A percentile compares a stretch with the other conserved stretches of the same genome.
Evolutionary conservation across 2,888 invertebrate species (phyloP).

Genomic region (Mongoloraphidia duomilia): DNA sequence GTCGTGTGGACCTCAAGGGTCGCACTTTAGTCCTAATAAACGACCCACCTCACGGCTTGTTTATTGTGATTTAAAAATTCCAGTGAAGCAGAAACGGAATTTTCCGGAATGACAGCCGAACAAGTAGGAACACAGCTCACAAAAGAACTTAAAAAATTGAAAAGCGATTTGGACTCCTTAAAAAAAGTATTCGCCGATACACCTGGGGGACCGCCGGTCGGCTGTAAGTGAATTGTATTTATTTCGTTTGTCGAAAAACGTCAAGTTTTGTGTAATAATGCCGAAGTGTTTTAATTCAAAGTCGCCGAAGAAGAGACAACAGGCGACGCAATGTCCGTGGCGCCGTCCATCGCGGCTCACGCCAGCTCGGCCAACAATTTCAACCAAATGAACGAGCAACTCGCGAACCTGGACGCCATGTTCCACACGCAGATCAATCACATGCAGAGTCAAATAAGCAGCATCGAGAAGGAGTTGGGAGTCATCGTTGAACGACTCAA

Average conservation of each 20-base stretch:
- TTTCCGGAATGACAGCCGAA: too few relatives aligned
- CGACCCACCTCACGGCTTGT: too few relatives aligned
- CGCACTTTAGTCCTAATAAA: too few relatives aligned
- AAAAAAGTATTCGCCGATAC: too few relatives aligned
- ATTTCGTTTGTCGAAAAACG: too few relatives aligned
- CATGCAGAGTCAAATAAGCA: conserved; percentile 35
- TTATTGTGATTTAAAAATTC: too few relatives aligned
- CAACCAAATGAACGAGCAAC: conserved; percentile 20
- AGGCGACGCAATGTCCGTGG: neutral
- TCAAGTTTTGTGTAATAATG: neutral
- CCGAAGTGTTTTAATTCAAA: conserved; percentile 4
- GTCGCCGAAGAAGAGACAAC: conserved; percentile 13
- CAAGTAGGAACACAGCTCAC: neutral
- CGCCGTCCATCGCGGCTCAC: too few relatives aligned
- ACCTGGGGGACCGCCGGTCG: too few relatives aligned
- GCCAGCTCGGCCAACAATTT: conserved; percentile 15
- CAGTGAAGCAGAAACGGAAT: too few relatives aligned
- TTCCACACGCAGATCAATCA: conserved; percentile 30
- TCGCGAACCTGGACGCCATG: conserved; percentile 23
- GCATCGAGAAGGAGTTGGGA: conserved; percentile 30
- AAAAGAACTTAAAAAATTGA: conserved; percentile 9
- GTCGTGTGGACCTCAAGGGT: too few relatives aligned
- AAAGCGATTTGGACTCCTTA: neutral
- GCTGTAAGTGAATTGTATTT: too few relatives aligned
- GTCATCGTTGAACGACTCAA: conserved; percentile 21